These are phyloP conservation scores for Torymus aiolomorphi DNA, from an alignment of 2,888 invertebrate genomes.

Conservation along the genomic window DNA sequence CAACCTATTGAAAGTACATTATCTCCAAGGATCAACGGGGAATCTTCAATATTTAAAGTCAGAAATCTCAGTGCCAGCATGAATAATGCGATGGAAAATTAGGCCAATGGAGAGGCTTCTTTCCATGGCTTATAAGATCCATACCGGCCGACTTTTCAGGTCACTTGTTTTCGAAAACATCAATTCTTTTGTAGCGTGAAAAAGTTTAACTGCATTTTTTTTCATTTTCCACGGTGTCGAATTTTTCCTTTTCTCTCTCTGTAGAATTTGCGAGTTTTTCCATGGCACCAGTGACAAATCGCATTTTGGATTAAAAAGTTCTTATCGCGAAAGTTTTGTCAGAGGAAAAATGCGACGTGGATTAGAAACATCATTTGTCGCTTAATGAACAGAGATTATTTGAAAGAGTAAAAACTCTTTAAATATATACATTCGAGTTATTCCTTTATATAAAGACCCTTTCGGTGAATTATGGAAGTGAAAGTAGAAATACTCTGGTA, in stretches of 20 bases:
- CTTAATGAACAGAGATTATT: too few relatives aligned
- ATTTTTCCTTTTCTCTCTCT: not conserved
- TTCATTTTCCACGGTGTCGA: not conserved
- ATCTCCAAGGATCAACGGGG: not conserved
- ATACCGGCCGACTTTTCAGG: slow-evolving; percentile 4
- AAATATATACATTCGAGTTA: too few relatives aligned
- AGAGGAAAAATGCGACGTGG: too few relatives aligned
- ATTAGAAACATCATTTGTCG: too few relatives aligned
- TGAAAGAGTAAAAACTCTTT: too few relatives aligned
- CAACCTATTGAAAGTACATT: not conserved
- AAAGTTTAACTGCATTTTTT: slow-evolving; percentile 14
- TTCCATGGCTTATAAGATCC: slow-evolving; percentile 20
- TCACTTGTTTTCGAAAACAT: slow-evolving; percentile 14
- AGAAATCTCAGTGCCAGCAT: not conserved
- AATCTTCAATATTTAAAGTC: not conserved
- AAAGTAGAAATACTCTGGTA: too few relatives aligned
- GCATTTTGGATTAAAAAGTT: too few relatives aligned
- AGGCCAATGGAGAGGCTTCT: slow-evolving; percentile 16
- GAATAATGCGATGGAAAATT: slow-evolving; percentile 17
- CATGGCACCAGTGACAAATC: too few relatives aligned
- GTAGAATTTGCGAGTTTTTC: not conserved
- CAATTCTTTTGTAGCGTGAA: slow-evolving; percentile 17
- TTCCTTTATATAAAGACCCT: too few relatives aligned
- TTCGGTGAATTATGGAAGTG: too few relatives aligned
- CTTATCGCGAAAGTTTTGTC: too few relatives aligned